A percentile compares a stretch with the other conserved stretches of the same genome.
These are phyloP conservation scores for Osmoderma eremita DNA, from an alignment of 2,888 invertebrate genomes.

Conservation along the genomic window DNA sequence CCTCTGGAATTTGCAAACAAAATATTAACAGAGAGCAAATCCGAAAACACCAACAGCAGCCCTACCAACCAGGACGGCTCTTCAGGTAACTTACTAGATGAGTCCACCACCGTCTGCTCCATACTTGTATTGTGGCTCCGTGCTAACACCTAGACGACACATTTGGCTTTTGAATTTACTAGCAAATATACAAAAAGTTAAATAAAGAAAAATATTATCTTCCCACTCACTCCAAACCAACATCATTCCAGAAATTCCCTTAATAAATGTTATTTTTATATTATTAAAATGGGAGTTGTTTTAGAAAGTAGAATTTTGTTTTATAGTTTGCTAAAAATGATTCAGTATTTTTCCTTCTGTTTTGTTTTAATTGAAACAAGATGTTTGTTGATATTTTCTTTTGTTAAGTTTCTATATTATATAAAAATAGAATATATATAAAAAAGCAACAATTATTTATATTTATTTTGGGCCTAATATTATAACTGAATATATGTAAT, in stretches of 20 bases:
- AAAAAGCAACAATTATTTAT: too few species aligned
- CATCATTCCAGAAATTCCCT: not conserved
- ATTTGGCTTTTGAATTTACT: too few species aligned
- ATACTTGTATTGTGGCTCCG: too few species aligned
- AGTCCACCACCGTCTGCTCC: not conserved
- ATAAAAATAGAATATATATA: too few species aligned
- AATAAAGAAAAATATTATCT: too few species aligned
- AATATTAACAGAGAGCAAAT: slow-evolving; percentile 62
- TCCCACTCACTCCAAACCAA: too few species aligned
- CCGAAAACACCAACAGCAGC: slow-evolving; percentile 69
- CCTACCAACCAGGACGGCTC: slow-evolving; percentile 71
- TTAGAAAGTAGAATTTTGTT: not conserved
- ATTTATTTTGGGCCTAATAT: too few species aligned
- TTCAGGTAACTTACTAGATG: slow-evolving; percentile 59
- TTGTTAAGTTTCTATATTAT: not conserved
- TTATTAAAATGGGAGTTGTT: not conserved
- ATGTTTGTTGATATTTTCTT: slow-evolving; percentile 25
- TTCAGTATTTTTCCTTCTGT: not conserved
- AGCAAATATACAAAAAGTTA: too few species aligned
- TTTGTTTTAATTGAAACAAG: not conserved
- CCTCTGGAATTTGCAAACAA: slow-evolving; percentile 36
- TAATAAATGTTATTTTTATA: not conserved
- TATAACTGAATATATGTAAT: too few species aligned
- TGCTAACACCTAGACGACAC: too few species aligned
- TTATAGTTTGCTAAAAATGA: slow-evolving; percentile 2